Conservation (phyloP, 2,888 invertebrate species). For the Dynastes tityus region DNA sequence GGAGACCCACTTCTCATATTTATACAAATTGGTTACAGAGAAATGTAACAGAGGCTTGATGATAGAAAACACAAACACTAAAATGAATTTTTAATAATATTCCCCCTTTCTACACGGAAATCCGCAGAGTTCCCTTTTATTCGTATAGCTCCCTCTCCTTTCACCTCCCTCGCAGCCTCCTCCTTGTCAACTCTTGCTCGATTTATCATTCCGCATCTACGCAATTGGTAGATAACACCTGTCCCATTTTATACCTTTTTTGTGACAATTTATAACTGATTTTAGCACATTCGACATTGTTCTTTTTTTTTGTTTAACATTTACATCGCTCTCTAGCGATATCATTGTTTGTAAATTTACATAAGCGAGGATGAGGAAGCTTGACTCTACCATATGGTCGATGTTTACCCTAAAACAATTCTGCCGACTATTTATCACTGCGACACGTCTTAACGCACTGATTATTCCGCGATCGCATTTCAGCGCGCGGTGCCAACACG, state of each 20-base stretch:
- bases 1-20: too few relatives aligned
- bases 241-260: background rate
- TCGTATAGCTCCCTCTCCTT: too few relatives aligned
- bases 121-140: too few relatives aligned
- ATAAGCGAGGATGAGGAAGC: background rate
- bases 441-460: background rate
- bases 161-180: background rate
- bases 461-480: background rate
- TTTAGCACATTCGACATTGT: too few relatives aligned
- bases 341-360: background rate
- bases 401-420: slow-evolving; percentile 1
- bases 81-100: too few relatives aligned
- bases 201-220: background rate
- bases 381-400: background rate
- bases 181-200: background rate
- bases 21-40: too few relatives aligned
- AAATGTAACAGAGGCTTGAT: too few relatives aligned
- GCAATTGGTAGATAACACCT: background rate
- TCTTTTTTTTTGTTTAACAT: background rate
- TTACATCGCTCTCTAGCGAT: slow-evolving; percentile 1
- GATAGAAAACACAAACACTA: too few relatives aligned
- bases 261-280: too few relatives aligned
- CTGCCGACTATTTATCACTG: background rate
- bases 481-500: background rate
- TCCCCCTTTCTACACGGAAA: too few relatives aligned